Percentiles rank a stretch among this genome's conserved stretches.
phyloP scores from a whole-genome alignment of 2,888 invertebrate species.

The Zygogramma bicolorata region DNA sequence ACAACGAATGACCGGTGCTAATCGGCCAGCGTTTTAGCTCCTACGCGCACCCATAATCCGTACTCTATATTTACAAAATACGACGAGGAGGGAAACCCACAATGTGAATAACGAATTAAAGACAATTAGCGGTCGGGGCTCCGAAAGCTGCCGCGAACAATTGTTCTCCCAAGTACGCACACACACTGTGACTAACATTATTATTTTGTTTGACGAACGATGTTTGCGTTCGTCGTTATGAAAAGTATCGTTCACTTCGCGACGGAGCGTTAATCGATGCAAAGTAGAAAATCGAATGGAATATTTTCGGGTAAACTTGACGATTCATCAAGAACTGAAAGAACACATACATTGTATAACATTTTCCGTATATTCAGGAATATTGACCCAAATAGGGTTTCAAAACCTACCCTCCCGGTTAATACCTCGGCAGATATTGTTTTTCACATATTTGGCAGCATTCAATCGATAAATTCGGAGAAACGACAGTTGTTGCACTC shows the following conservation, averaged over 20 bases:
- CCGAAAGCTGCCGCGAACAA: conserved; percentile 55
- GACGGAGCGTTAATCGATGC: conserved; percentile 12
- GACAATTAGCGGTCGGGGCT: conserved; percentile 61
- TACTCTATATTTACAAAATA: conserved; percentile 22
- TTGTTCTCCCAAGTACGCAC: conserved; percentile 55
- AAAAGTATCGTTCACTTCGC: conserved; percentile 41
- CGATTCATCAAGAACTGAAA: too few species aligned
- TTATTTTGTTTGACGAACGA: conserved; percentile 40
- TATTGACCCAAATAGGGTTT: too few species aligned
- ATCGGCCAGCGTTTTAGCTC: conserved; percentile 46
- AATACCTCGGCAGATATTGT: too few species aligned
- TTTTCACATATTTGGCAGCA: too few species aligned
- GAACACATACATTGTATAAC: too few species aligned
- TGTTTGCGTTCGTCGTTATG: conserved; percentile 36
- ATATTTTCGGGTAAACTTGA: too few species aligned
- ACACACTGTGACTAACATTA: conserved; percentile 50
- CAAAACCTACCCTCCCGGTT: too few species aligned
- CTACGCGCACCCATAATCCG: conserved; percentile 39
- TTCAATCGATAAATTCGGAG: too few species aligned
- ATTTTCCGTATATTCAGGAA: too few species aligned
- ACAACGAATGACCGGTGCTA: conserved; percentile 35
- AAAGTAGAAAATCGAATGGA: conserved; percentile 16
- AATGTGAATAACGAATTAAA: conserved; percentile 60
- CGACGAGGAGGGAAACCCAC: conserved; percentile 22
- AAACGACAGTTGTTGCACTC: too few species aligned